These are phyloP conservation scores for Caenorhabditis imperialis DNA, from an alignment of 2,888 invertebrate species.

Conservation along the genomic window DNA sequence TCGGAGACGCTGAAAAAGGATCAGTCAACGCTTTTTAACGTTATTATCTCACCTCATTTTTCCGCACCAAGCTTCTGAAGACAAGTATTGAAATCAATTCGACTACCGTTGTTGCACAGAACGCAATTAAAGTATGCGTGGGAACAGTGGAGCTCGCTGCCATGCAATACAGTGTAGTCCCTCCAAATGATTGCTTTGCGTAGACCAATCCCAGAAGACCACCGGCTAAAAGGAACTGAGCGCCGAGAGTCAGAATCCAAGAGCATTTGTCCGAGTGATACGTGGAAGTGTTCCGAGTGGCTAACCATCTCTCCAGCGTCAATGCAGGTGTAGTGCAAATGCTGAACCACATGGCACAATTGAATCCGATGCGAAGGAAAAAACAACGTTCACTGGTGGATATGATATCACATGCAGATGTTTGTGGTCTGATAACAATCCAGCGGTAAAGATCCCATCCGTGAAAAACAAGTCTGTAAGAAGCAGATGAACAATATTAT, in stretches of 20 bases:
- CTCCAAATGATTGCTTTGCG: slow-evolving; percentile 7
- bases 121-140: background rate
- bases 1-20: slow-evolving; percentile 14
- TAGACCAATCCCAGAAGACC: slow-evolving; percentile 8
- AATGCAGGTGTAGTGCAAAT: slow-evolving; percentile 23
- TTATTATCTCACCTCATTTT: slow-evolving; percentile 10
- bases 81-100: slow-evolving; percentile 7
- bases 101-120: background rate
- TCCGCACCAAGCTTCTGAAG: slow-evolving; percentile 6
- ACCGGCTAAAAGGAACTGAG: slow-evolving; percentile 8
- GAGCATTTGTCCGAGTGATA: slow-evolving; percentile 23
- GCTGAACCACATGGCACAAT: slow-evolving; percentile 28
- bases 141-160: slow-evolving; percentile 7
- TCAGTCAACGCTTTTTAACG: background rate
- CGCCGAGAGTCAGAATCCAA: slow-evolving; percentile 1
- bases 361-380: slow-evolving; percentile 14
- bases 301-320: slow-evolving; percentile 16
- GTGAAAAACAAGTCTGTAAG: slow-evolving; percentile 10
- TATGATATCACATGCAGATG: slow-evolving; percentile 18
- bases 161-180: slow-evolving; percentile 18
- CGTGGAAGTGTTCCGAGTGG: slow-evolving; percentile 5
- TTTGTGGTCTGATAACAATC: slow-evolving; percentile 14
- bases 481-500: background rate
- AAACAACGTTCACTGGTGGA: slow-evolving; percentile 15
- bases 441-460: slow-evolving; percentile 27